These are phyloP conservation scores for Bos taurus DNA, from an alignment of 2,113 vertebrate genomes.

Conservation along the genomic window DNA sequence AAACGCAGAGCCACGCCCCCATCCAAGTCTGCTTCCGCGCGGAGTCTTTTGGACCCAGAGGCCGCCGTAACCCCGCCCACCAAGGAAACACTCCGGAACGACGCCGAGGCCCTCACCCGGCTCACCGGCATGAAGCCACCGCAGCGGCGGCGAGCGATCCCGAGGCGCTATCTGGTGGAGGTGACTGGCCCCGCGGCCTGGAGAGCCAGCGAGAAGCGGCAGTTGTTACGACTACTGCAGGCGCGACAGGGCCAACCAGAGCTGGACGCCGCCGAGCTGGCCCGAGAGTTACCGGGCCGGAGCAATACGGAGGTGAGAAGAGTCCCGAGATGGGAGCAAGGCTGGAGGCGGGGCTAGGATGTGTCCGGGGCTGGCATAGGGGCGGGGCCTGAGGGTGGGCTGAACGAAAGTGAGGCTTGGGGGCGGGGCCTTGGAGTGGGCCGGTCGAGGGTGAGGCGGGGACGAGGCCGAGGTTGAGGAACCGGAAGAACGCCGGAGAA, in stretches of 20 bases:
- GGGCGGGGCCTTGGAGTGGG: neutral
- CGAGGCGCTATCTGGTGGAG: slow-evolving; percentile 55
- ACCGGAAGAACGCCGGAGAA: neutral
- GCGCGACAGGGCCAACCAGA: slow-evolving; percentile 54
- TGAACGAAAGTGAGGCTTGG: neutral
- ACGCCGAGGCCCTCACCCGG: neutral
- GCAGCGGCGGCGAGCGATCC: slow-evolving; percentile 44
- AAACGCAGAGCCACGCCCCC: neutral
- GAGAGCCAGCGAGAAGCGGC: slow-evolving; percentile 65
- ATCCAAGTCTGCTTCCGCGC: neutral
- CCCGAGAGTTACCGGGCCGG: slow-evolving; percentile 38
- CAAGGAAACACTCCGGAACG: rapidly evolving
- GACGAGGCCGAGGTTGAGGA: neutral
- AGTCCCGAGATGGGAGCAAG: rapidly evolving
- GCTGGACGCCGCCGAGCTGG: slow-evolving; percentile 47
- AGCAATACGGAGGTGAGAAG: slow-evolving; percentile 32
- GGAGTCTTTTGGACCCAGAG: neutral
- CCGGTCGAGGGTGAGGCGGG: neutral
- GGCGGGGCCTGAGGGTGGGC: neutral
- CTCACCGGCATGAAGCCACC: slow-evolving; percentile 62
- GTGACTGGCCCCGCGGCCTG: slow-evolving; percentile 11
- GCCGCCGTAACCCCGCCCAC: slow-evolving; percentile 56
- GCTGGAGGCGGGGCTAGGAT: neutral
- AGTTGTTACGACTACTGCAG: slow-evolving; percentile 58
- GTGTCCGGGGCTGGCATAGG: neutral